Conservation (phyloP, 2,113 vertebrate genomes). For the Hymenochirus boettgeri region DNA sequence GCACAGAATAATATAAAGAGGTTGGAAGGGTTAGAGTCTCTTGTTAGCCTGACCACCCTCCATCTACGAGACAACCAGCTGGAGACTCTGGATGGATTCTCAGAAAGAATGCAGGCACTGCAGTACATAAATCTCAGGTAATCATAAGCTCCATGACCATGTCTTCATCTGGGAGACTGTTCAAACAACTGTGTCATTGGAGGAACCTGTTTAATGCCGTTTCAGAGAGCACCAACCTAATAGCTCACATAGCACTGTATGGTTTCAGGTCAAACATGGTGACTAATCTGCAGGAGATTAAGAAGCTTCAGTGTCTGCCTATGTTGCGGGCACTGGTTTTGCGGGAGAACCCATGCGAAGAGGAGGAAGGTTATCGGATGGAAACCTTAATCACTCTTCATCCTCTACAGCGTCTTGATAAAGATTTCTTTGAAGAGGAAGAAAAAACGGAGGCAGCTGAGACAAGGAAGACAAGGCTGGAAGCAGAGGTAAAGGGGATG, state of each 20-base stretch:
- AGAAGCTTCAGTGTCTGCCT: slow-evolving; percentile 61
- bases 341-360: slow-evolving; percentile 71
- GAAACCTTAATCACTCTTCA: slow-evolving; percentile 64
- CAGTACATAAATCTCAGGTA: slow-evolving; percentile 83
- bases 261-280: slow-evolving; percentile 58
- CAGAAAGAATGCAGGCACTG: slow-evolving; percentile 70
- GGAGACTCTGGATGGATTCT: slow-evolving; percentile 73
- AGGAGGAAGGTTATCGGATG: slow-evolving; percentile 63
- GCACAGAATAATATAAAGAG: slow-evolving; percentile 74
- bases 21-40: slow-evolving; percentile 72
- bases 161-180: neutral
- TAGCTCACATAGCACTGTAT: slow-evolving; percentile 12
- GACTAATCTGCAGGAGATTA: slow-evolving; percentile 50
- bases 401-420: slow-evolving; percentile 76
- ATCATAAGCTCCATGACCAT: neutral
- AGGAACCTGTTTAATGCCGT: too few relatives aligned
- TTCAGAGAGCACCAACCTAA: neutral
- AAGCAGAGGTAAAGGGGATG: slow-evolving; percentile 50
- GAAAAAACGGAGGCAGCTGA: slow-evolving; percentile 66
- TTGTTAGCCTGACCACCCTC: slow-evolving; percentile 70
- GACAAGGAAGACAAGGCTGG: slow-evolving; percentile 48
- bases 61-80: slow-evolving; percentile 87
- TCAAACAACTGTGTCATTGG: too few relatives aligned
- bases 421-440: slow-evolving; percentile 65
- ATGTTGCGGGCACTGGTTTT: slow-evolving; percentile 72